phyloP scores from a whole-genome alignment of 2,888 invertebrate genomes.

The Kuschelorhynchus macadamiae region DNA sequence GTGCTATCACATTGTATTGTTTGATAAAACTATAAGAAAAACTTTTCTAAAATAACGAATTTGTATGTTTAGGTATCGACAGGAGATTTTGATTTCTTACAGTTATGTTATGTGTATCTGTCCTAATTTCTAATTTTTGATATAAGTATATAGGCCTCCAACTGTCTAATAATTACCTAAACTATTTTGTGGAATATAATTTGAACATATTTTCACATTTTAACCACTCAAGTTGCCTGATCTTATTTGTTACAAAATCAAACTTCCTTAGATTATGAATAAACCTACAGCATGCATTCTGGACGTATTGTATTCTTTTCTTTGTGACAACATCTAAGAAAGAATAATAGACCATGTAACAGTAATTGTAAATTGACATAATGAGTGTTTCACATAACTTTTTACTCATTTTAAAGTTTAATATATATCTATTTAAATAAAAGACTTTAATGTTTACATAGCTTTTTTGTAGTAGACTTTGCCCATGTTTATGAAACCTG shows the following conservation, averaged over 20 bases:
- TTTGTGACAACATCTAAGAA: too few species aligned
- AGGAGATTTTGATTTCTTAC: background rate
- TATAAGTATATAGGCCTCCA: too few species aligned
- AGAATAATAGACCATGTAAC: too few species aligned
- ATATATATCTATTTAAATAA: background rate
- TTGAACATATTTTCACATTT: background rate
- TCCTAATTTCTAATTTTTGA: background rate
- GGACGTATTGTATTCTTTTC: too few species aligned
- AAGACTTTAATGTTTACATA: constrained; percentile 2
- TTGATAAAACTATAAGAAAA: constrained; percentile 6
- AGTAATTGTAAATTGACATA: background rate
- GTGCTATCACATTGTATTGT: background rate
- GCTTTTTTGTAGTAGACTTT: background rate
- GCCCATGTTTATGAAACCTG: constrained; percentile 6
- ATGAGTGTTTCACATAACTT: constrained; percentile 47
- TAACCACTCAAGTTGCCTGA: background rate
- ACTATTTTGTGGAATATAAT: background rate
- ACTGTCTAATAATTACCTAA: too few species aligned
- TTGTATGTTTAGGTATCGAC: background rate
- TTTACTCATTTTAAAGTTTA: constrained; percentile 22
- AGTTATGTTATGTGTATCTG: background rate
- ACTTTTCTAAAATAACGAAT: background rate
- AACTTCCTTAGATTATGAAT: too few species aligned
- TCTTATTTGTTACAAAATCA: background rate
- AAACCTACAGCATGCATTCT: too few species aligned